A percentile compares a stretch with the other conserved stretches of the same genome.
Evolutionary conservation across 2,113 vertebrate genomes (phyloP).

Genomic region (Oreotrochilus melanogaster): DNA sequence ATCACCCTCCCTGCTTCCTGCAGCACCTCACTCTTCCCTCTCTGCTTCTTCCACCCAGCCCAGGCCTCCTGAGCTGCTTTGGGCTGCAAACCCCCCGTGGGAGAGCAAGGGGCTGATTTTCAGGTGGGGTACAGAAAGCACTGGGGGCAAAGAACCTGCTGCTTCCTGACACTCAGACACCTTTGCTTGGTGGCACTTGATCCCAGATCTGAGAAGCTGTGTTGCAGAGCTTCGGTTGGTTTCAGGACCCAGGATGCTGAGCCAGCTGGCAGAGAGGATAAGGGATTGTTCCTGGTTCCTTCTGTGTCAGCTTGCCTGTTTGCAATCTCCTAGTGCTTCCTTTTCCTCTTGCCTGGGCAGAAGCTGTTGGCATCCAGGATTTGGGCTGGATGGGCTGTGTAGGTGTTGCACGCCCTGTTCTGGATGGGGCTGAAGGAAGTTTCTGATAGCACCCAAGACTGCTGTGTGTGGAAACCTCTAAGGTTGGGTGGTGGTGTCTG

Average conservation of each 20-base stretch:
- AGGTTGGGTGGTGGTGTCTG: background rate
- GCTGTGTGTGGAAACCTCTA: background rate
- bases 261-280: background rate
- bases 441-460: background rate
- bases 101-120: background rate
- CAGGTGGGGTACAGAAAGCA: background rate
- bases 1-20: background rate
- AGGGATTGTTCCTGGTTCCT: background rate
- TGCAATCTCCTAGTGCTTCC: background rate
- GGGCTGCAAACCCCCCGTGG: background rate
- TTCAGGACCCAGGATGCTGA: fast-evolving
- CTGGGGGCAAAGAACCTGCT: background rate
- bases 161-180: background rate
- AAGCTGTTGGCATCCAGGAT: background rate
- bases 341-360: background rate
- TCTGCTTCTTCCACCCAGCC: background rate
- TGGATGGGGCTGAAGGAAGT: background rate
- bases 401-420: background rate
- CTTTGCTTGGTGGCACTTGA: background rate
- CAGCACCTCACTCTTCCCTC: background rate
- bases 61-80: background rate
- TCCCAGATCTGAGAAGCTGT: background rate
- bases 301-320: background rate
- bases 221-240: background rate
- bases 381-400: background rate